phyloP scores from a whole-genome alignment of 2,888 invertebrate species.

The Polyploca ridens region DNA sequence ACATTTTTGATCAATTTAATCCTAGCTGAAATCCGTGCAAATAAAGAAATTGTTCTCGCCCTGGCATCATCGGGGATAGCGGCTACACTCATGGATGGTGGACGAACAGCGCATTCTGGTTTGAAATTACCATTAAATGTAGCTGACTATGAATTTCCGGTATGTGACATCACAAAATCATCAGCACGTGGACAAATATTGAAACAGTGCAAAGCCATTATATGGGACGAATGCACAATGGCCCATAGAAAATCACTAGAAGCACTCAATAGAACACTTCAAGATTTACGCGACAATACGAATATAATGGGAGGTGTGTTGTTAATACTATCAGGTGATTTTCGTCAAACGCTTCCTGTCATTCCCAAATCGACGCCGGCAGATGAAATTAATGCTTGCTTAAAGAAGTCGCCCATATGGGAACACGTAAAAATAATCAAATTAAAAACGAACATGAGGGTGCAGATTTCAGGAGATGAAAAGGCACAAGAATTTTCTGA shows the following conservation, averaged over 20 bases:
- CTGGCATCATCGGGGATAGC: no score
- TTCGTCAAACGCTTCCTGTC: conserved; percentile 36
- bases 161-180: background rate
- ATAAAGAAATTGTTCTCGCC: no score
- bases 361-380: conserved; percentile 33
- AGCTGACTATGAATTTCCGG: conserved; percentile 24
- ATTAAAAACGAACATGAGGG: conserved; percentile 26
- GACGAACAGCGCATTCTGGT: conserved; percentile 22
- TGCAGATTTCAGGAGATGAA: conserved; percentile 16
- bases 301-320: background rate
- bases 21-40: no score
- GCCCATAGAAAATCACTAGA: conserved; percentile 23
- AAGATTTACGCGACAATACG: conserved; percentile 29
- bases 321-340: background rate
- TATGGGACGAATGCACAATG: conserved; percentile 35
- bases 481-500: conserved; percentile 17
- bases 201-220: conserved; percentile 22
- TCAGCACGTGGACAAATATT: background rate
- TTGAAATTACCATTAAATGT: conserved; percentile 34
- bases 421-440: conserved; percentile 28
- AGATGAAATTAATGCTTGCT: conserved; percentile 36
- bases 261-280: conserved; percentile 28
- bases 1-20: no score
- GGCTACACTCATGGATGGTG: no score
- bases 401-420: conserved; percentile 33